Percentiles rank a stretch among this genome's conserved stretches.
phyloP scores from a whole-genome alignment of 2,113 vertebrate genomes.

The Stigmatopora argus region DNA sequence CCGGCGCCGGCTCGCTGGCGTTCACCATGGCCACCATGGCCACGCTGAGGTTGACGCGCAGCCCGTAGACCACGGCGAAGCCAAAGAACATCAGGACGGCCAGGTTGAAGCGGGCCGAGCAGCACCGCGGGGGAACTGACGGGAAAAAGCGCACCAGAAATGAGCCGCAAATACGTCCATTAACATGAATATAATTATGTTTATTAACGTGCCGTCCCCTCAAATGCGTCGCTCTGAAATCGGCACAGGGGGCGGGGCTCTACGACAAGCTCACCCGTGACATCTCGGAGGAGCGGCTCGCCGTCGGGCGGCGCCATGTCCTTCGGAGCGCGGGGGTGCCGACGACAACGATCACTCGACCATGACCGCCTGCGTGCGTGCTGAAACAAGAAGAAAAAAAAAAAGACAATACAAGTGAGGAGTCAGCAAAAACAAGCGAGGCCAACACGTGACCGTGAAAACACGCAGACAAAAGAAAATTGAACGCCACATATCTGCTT shows the following conservation, averaged over 20 bases:
- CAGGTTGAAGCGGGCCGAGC: conserved; percentile 74
- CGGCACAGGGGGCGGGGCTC: too few species aligned
- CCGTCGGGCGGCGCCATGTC: conserved; percentile 51
- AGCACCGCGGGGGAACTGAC: conserved; percentile 65
- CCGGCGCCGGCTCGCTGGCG: conserved; percentile 24
- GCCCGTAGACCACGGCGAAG: conserved; percentile 74
- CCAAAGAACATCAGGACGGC: conserved; percentile 79
- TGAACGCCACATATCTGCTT: neutral
- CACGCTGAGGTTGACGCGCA: conserved; percentile 80
- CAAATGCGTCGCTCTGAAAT: too few species aligned
- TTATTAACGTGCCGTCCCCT: too few species aligned
- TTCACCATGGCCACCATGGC: conserved; percentile 81
- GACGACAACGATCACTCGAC: conserved; percentile 18
- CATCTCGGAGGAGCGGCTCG: conserved; percentile 46
- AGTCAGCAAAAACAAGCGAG: neutral
- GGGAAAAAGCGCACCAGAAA: neutral
- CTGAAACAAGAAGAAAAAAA: neutral
- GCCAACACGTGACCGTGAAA: neutral
- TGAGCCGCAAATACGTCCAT: too few species aligned
- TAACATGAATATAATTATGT: too few species aligned
- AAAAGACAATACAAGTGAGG: neutral
- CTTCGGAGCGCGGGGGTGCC: neutral
- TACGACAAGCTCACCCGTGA: conserved; percentile 20
- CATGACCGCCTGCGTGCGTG: conserved; percentile 14
- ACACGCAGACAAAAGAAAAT: neutral